Evolutionary conservation across 2,888 invertebrate species (phyloP).

Genomic region (Parnassius apollo): DNA sequence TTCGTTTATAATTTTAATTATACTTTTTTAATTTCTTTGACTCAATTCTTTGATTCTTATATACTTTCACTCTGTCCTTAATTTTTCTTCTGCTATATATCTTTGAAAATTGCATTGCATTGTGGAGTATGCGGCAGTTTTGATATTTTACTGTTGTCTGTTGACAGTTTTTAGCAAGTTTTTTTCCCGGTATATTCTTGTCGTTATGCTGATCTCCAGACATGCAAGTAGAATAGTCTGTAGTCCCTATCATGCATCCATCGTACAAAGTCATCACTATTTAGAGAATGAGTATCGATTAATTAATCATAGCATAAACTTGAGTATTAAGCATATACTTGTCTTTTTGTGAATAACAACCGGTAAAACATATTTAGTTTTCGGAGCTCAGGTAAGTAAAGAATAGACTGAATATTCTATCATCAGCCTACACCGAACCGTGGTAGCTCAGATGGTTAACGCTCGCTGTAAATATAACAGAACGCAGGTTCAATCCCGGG

Average conservation of each 20-base stretch:
- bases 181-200: constrained; percentile 43
- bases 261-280: constrained; percentile 44
- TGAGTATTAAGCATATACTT: constrained; percentile 29
- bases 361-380: constrained; percentile 26
- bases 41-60: constrained; percentile 30
- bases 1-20: constrained; percentile 53
- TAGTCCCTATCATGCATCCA: constrained; percentile 68
- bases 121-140: constrained; percentile 79
- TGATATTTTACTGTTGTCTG: constrained; percentile 47
- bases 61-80: constrained; percentile 50
- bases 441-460: no score
- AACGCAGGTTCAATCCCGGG: no score
- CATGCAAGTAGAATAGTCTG: constrained; percentile 58
- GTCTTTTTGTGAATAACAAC: constrained; percentile 27
- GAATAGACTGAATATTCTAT: constrained; percentile 21
- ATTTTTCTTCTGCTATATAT: constrained; percentile 59
- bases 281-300: constrained; percentile 30
- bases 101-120: constrained; percentile 74
- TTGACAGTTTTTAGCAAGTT: constrained; percentile 56
- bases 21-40: constrained; percentile 46
- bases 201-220: constrained; percentile 51
- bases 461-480: no score
- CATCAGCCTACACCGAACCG: constrained; percentile 25
- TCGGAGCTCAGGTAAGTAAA: constrained; percentile 32
- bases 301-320: constrained; percentile 27